These are phyloP conservation scores for Rhinolophus sinicus DNA, from an alignment of 2,113 vertebrate species.

Conservation along the genomic window DNA sequence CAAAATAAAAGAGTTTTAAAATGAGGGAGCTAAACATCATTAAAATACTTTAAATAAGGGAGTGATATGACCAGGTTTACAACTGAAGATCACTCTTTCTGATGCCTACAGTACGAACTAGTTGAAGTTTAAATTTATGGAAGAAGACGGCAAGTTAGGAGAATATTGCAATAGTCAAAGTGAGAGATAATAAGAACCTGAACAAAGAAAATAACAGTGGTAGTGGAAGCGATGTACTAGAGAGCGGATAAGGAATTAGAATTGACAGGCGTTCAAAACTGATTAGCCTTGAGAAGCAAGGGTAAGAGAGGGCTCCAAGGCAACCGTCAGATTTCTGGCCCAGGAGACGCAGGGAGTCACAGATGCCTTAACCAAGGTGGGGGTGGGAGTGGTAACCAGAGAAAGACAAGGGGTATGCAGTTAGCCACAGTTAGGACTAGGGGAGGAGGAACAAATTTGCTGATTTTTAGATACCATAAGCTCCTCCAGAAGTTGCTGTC, in stretches of 20 bases:
- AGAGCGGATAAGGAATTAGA: neutral
- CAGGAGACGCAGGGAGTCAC: neutral
- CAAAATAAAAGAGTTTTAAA: neutral
- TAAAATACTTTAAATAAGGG: neutral
- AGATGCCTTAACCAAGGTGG: neutral
- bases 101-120: no score
- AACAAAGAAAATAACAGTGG: neutral
- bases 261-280: neutral
- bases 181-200: neutral
- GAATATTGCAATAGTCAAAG: neutral
- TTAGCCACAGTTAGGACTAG: neutral
- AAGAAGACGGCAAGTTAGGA: neutral
- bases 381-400: neutral
- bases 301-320: neutral
- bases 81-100: neutral
- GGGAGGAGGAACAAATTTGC: neutral
- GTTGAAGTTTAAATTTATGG: neutral
- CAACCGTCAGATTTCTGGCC: neutral
- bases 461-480: neutral
- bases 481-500: neutral
- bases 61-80: neutral
- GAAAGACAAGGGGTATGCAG: fast-evolving
- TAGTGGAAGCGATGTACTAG: neutral
- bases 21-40: neutral
- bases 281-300: neutral